Evolutionary conservation across 2,888 invertebrate species (phyloP).

Genomic region (Masnerella sp.): DNA sequence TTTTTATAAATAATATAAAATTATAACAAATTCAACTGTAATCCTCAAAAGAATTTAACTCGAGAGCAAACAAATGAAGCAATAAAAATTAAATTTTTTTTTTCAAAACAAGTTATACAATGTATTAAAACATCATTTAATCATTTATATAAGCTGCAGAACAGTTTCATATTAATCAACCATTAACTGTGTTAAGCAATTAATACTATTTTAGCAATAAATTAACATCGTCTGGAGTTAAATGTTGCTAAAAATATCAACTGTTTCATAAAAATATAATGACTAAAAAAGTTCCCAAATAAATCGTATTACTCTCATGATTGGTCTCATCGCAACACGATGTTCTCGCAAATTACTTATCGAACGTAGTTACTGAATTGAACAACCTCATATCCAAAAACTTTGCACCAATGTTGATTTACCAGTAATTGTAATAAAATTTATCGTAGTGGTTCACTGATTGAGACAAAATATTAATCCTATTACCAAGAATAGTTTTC

Average conservation of each 20-base stretch:
- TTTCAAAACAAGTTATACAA: neutral
- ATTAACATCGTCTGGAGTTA: slow-evolving; percentile 6
- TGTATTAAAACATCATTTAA: neutral
- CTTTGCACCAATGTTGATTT: too few relatives aligned
- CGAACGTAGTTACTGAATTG: too few relatives aligned
- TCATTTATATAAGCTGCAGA: neutral
- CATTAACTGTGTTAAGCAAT: neutral
- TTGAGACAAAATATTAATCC: too few relatives aligned
- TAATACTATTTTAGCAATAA: slow-evolving; percentile 17
- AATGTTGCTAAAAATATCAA: slow-evolving; percentile 16
- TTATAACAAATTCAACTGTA: too few relatives aligned
- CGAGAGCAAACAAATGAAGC: too few relatives aligned
- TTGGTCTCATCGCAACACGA: neutral
- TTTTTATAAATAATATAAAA: too few relatives aligned
- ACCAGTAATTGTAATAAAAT: too few relatives aligned
- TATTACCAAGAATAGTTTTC: too few relatives aligned
- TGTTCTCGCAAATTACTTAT: neutral
- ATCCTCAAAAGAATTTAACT: too few relatives aligned
- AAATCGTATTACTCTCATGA: neutral
- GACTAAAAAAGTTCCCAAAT: slow-evolving; percentile 6
- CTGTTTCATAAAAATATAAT: slow-evolving; percentile 4
- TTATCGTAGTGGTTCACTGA: too few relatives aligned
- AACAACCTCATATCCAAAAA: too few relatives aligned
- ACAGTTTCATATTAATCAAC: slow-evolving; percentile 1
- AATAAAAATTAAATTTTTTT: too few relatives aligned